Evolutionary conservation across 2,888 invertebrate genomes (phyloP).

Genomic region (Acanthoscelides obtectus): DNA sequence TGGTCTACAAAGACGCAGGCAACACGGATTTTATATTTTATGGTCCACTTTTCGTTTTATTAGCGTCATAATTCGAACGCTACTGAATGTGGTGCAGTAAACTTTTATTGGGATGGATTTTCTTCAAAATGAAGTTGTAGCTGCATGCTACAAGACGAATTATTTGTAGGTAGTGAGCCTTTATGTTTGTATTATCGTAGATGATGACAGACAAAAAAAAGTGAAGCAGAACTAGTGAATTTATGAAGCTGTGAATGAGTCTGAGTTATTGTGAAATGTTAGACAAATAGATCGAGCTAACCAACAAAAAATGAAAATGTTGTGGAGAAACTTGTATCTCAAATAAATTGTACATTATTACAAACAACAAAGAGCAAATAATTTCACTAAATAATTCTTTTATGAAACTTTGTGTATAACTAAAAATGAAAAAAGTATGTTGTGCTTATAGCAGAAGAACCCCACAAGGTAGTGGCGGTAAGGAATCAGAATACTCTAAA

Average conservation of each 20-base stretch:
- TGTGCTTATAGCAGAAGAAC: too few relatives aligned
- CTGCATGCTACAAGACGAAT: background rate
- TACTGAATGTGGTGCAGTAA: conserved; percentile 32
- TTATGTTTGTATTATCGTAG: background rate
- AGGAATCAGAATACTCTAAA: too few relatives aligned
- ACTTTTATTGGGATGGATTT: conserved; percentile 13
- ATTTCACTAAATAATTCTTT: too few relatives aligned
- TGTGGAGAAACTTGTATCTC: too few relatives aligned
- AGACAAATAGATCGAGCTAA: too few relatives aligned
- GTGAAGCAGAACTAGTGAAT: background rate
- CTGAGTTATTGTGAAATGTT: too few relatives aligned
- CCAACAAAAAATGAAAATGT: too few relatives aligned
- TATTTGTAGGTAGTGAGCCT: background rate
- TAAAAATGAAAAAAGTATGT: too few relatives aligned
- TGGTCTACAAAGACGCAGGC: background rate
- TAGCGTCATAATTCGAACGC: conserved; percentile 35
- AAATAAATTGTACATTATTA: too few relatives aligned
- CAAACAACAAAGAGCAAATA: too few relatives aligned
- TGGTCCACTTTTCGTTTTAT: conserved; percentile 34
- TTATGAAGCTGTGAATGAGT: background rate
- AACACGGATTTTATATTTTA: conserved; percentile 36
- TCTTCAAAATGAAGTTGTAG: background rate
- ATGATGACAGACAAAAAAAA: background rate
- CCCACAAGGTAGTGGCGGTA: too few relatives aligned
- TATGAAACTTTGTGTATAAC: too few relatives aligned